These are phyloP conservation scores for Lasiurus borealis DNA, from an alignment of 2,113 vertebrate species.

Conservation along the genomic window DNA sequence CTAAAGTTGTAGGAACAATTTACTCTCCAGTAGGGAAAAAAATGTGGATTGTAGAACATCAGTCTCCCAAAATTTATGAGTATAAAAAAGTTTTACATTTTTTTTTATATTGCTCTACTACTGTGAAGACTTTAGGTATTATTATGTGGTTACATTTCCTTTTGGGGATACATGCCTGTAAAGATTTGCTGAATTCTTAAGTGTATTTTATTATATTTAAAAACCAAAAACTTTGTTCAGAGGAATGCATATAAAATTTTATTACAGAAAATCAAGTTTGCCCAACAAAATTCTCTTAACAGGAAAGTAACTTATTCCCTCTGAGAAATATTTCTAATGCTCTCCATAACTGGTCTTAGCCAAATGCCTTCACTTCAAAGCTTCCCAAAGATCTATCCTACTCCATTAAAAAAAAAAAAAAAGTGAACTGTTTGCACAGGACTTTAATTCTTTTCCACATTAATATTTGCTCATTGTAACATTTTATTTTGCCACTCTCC, in stretches of 20 bases:
- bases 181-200: slow-evolving; percentile 43
- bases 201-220: slow-evolving; percentile 37
- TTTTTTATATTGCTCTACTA: slow-evolving; percentile 55
- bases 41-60: not conserved
- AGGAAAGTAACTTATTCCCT: slow-evolving; percentile 14
- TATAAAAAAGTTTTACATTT: slow-evolving; percentile 28
- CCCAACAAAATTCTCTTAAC: slow-evolving; percentile 41
- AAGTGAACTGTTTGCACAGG: not conserved
- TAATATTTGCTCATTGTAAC: not conserved
- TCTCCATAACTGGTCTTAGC: not conserved
- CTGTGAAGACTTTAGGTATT: slow-evolving; percentile 37
- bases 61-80: not conserved
- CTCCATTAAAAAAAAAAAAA: not conserved
- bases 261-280: slow-evolving; percentile 49
- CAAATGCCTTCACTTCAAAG: not conserved
- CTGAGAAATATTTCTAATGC: not conserved
- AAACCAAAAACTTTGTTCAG: slow-evolving; percentile 43
- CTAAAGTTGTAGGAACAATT: not conserved
- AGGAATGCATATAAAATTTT: slow-evolving; percentile 48
- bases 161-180: not conserved
- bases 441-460: not conserved
- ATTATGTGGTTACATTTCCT: slow-evolving; percentile 30
- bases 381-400: not conserved
- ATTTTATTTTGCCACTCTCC: not conserved
- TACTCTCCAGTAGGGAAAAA: not conserved